Percentiles rank a stretch among this genome's conserved stretches.
phyloP scores from a whole-genome alignment of 1,140 invertebrate species.

The Temnothorax longispinosus region DNA sequence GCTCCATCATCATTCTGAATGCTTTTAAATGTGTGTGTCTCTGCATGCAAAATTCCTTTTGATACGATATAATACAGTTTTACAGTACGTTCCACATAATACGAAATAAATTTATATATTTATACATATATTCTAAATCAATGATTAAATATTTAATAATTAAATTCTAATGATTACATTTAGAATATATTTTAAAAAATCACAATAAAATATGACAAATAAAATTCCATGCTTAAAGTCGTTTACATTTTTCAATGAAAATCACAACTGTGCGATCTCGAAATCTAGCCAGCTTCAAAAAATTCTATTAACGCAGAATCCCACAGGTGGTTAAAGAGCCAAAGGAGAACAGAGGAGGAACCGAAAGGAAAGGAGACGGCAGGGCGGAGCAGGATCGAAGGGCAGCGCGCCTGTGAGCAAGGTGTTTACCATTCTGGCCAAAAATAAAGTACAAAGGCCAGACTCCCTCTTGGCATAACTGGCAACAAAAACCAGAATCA shows the following conservation, averaged over 20 bases:
- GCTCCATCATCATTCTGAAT: background rate
- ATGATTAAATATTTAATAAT: too few species aligned
- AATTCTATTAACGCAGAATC: conserved; percentile 38
- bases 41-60: background rate
- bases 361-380: conserved; percentile 56
- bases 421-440: conserved; percentile 83
- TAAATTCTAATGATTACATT: too few species aligned
- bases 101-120: conserved; percentile 7
- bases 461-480: conserved; percentile 72
- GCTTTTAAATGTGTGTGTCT: background rate
- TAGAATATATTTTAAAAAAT: background rate
- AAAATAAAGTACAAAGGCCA: conserved; percentile 82
- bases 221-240: background rate
- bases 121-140: background rate
- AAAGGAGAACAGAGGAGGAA: conserved; percentile 52
- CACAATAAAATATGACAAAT: background rate
- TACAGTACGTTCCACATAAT: background rate
- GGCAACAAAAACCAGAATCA: conserved; percentile 80
- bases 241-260: background rate
- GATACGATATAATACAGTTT: background rate
- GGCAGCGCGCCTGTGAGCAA: conserved; percentile 83
- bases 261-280: background rate
- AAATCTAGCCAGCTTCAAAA: background rate
- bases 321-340: conserved; percentile 46
- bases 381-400: conserved; percentile 70